phyloP scores from a whole-genome alignment of 2,888 invertebrate genomes.

The Megastigmus dorsalis region DNA sequence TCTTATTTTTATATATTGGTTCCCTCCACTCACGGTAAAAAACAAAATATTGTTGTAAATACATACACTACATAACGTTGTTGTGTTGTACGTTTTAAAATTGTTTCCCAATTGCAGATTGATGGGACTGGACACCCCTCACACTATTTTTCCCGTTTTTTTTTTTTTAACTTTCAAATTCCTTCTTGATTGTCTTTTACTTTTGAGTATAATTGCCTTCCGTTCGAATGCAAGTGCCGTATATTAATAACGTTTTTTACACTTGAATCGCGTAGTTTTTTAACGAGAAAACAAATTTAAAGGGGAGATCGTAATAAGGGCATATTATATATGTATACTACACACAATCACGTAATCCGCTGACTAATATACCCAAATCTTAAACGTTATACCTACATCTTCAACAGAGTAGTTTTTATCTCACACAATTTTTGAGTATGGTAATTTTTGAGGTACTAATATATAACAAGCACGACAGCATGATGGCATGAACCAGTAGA shows the following conservation, averaged over 20 bases:
- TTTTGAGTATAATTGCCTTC: too few species aligned
- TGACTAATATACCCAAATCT: background rate
- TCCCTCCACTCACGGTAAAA: background rate
- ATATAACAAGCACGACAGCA: slow-evolving; percentile 37
- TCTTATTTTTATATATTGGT: background rate
- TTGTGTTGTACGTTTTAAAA: background rate
- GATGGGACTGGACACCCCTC: slow-evolving; percentile 44
- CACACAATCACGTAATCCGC: background rate
- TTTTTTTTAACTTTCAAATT: background rate
- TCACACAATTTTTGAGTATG: background rate
- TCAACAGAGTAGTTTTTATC: background rate
- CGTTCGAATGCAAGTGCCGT: slow-evolving; percentile 15
- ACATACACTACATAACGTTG: slow-evolving; percentile 14
- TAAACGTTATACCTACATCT: too few species aligned
- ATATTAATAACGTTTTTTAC: slow-evolving; percentile 27
- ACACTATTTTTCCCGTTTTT: background rate
- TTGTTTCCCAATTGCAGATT: slow-evolving; percentile 30
- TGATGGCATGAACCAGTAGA: slow-evolving; percentile 38
- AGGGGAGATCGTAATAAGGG: background rate
- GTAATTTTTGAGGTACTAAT: too few species aligned
- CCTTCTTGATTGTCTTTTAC: background rate
- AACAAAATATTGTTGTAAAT: slow-evolving; percentile 28
- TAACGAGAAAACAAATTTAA: slow-evolving; percentile 12
- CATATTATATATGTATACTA: background rate
- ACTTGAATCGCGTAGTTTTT: slow-evolving; percentile 1